Base-by-base conservation (phyloP, 2,888 invertebrate species). In the Netelia melanura region DNA sequence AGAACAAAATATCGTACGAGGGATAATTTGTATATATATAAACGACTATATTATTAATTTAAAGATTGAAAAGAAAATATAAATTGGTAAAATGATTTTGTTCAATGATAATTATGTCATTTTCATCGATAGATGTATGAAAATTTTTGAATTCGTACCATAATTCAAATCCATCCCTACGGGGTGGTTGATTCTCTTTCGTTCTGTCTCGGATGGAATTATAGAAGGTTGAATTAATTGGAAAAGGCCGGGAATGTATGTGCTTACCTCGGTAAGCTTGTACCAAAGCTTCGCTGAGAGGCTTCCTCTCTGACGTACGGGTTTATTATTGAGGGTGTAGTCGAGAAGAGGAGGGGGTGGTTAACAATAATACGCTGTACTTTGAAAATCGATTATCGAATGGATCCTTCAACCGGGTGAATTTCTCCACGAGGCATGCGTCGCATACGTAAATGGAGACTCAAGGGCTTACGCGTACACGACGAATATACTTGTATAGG, bases 371-470 rank as follows among this genome's bases (percentile, higher is more conserved):
- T 72, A 44, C 9, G 21, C 21, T 17, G 67, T 58, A 56, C 82
- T 71, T 54, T 76, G 82, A 65, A 71, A 82, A 82, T 82, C 76
- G 65, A 82, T 76, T 76, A 65, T 82, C 65, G 65, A 65, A 70
- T 48, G 54, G 71, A 54, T 71, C 70, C 56, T 82, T 48, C 64
- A 17, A 44, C 56, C 6, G 23, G 67, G 17, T 52, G 17, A 67
- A 67, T 68, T 67, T 44, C 21, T 14, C 65, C 52, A 54, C 58
- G 21, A 21, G 14, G 70, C 43, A 76, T 44, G 70, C 62, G 70
- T 71, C 56, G 44, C 76, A 65, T 70, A 43, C 70, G 21, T 23
- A 62, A 70, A 68, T 25, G 70, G 23, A 58, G 54, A 56, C 68
- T 76, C 56, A 52, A 54, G 62, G 23, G 44, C 44, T 76, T 62